Evolutionary conservation across 2,888 invertebrate genomes (phyloP).

Genomic region (Chrysolina haemoptera): DNA sequence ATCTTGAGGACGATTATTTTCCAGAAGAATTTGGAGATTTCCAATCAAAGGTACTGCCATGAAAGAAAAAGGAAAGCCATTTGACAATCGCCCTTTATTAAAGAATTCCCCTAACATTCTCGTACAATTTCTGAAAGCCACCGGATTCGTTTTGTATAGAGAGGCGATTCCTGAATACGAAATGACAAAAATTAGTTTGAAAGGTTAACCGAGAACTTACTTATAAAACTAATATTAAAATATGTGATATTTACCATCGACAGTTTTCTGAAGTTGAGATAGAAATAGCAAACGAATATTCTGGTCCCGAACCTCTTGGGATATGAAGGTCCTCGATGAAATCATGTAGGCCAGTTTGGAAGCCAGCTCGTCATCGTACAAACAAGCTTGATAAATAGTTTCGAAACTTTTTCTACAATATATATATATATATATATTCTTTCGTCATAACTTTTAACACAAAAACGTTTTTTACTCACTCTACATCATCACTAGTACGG

Average conservation of each 20-base stretch:
- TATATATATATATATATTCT: too few relatives aligned
- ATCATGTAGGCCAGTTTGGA: conserved; percentile 63
- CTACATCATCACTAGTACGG: background rate
- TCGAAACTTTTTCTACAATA: conserved; percentile 62
- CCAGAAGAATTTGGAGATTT: conserved; percentile 68
- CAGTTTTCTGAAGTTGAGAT: conserved; percentile 62
- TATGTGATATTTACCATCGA: conserved; percentile 57
- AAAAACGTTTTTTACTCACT: background rate
- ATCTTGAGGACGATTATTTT: conserved; percentile 65
- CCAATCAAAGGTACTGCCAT: conserved; percentile 63
- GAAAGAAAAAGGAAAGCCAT: conserved; percentile 58
- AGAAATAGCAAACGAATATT: conserved; percentile 60
- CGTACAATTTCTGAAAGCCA: conserved; percentile 65
- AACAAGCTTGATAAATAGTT: conserved; percentile 61
- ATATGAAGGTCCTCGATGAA: conserved; percentile 62
- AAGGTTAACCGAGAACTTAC: too few relatives aligned
- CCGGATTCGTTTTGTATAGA: conserved; percentile 55
- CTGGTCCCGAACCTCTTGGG: conserved; percentile 55
- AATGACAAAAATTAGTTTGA: background rate
- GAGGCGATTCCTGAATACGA: conserved; percentile 51
- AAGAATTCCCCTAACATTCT: conserved; percentile 67
- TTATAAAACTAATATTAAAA: too few relatives aligned
- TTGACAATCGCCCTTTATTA: conserved; percentile 60
- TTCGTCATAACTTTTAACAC: background rate
- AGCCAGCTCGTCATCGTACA: conserved; percentile 61